Conservation (phyloP, 2,113 vertebrate genomes). For the Mirza zaza region DNA sequence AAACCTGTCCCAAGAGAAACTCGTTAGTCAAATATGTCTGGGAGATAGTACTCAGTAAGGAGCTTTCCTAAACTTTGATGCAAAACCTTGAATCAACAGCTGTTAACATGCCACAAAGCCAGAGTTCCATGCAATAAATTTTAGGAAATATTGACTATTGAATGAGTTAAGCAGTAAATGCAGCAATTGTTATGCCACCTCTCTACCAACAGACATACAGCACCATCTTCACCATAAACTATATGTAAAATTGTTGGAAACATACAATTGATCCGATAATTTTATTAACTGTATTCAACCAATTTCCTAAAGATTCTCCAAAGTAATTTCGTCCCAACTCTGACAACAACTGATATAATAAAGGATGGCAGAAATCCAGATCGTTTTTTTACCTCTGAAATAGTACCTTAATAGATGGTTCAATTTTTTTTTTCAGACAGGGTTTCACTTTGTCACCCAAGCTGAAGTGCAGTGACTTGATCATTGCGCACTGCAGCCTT, state of each 20-base stretch:
- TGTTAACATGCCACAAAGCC: background rate
- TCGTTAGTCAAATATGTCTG: background rate
- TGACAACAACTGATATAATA: constrained; percentile 59
- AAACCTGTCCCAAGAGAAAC: background rate
- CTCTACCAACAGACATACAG: background rate
- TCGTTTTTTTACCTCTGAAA: constrained; percentile 65
- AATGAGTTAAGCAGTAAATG: background rate
- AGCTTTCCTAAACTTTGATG: background rate
- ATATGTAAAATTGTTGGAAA: background rate
- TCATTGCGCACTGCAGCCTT: no score
- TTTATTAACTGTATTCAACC: constrained; percentile 60
- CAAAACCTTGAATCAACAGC: background rate
- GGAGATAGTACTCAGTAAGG: background rate
- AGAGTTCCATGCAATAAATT: background rate
- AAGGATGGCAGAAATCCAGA: constrained; percentile 46
- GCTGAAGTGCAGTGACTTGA: no score
- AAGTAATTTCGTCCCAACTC: constrained; percentile 56
- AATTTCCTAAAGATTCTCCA: constrained; percentile 57
- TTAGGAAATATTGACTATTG: background rate
- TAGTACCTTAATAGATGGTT: constrained; percentile 54
- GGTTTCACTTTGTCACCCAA: no score
- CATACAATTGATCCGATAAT: background rate
- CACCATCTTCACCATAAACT: background rate
- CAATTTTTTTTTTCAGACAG: constrained; percentile 25
- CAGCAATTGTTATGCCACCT: background rate